A percentile compares a stretch with the other conserved stretches of the same genome.
Conservation (phyloP, 2,888 invertebrate species). For the Lepidochitona cinerea region DNA sequence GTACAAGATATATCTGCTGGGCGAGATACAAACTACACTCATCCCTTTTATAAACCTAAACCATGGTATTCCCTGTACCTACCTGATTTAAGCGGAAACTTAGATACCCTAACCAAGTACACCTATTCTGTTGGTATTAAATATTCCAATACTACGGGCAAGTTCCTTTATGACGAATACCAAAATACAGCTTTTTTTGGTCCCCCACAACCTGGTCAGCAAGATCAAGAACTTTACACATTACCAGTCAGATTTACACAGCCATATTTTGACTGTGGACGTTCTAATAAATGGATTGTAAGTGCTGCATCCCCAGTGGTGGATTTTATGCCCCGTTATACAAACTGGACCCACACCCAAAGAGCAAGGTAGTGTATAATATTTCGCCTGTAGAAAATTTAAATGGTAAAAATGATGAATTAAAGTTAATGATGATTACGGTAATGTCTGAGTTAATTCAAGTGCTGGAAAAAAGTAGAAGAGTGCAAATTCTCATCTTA, state of each 20-base stretch:
- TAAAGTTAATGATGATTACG: no score
- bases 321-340: conserved; percentile 86
- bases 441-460: no score
- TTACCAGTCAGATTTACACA: conserved; percentile 95
- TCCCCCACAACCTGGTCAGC: conserved; percentile 68
- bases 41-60: conserved; percentile 90
- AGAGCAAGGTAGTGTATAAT: conserved; percentile 54
- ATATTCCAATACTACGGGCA: conserved; percentile 65
- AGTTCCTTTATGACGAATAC: conserved; percentile 55
- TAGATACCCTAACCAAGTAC: conserved; percentile 70
- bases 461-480: no score
- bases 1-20: conserved; percentile 77
- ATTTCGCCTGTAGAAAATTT: no score
- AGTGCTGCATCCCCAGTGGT: conserved; percentile 95
- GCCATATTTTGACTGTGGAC: conserved; percentile 96
- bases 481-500: no score
- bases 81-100: conserved; percentile 90
- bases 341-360: conserved; percentile 61
- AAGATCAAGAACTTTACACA: conserved; percentile 41
- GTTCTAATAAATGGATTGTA: conserved; percentile 96
- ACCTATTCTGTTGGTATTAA: conserved; percentile 65
- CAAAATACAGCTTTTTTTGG: conserved; percentile 64
- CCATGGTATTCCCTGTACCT: conserved; percentile 95
- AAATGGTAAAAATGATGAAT: no score
- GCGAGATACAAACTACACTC: conserved; percentile 88